Conservation (phyloP, 2,797 vertebrate species). For the Tokudaia tokunoshimensis region DNA sequence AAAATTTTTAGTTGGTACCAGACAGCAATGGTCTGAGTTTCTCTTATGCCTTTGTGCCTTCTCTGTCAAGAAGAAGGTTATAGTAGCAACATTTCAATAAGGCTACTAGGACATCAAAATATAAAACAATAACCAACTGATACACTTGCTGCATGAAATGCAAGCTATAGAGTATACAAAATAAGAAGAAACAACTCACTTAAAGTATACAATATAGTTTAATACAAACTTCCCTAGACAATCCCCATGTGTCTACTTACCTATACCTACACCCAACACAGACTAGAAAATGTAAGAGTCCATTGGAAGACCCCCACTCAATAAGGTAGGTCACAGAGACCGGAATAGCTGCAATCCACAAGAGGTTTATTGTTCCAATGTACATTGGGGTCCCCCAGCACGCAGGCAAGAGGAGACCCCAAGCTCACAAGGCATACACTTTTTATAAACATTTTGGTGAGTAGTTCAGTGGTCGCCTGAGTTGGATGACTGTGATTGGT, state of each 20-base stretch:
- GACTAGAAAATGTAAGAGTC: neutral
- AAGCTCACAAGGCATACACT: no score
- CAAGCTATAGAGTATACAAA: neutral
- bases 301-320: no score
- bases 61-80: constrained; percentile 15
- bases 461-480: no score
- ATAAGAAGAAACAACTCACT: neutral
- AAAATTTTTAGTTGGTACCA: neutral
- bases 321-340: no score
- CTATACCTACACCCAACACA: neutral
- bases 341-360: no score
- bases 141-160: constrained; percentile 24
- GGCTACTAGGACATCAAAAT: constrained; percentile 36
- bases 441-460: no score
- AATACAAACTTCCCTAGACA: neutral
- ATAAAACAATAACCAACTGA: neutral
- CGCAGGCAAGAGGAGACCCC: no score
- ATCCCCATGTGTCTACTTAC: neutral
- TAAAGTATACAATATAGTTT: constrained; percentile 29
- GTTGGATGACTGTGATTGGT: no score
- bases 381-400: no score
- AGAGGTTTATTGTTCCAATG: no score
- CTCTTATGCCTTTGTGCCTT: neutral
- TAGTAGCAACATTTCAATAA: constrained; percentile 23
- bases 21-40: neutral